Evolutionary conservation across 2,888 invertebrate genomes (phyloP), one percentile per base, ranked within the genome.

Genomic region (Agrochola lychnidis): DNA sequence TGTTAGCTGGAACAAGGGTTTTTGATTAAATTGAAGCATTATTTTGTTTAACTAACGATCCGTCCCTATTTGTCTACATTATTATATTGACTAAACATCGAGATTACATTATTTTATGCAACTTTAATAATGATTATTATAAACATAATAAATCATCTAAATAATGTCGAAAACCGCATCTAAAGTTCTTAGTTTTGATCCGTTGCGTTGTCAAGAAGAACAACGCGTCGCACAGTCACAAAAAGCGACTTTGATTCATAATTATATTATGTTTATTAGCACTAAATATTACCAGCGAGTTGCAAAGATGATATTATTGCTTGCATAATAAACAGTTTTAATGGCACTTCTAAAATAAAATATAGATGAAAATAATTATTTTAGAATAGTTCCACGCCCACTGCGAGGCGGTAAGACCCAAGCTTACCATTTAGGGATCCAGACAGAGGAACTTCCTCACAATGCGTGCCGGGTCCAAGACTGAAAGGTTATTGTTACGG

Each of bases 1-100:
- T 72, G 98, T 98, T 89, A 98, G 94, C 98, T 98, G 97, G n/a
- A 97, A 95, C 89, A 94, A 92, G 84, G 36, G 22, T 69, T 36
- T 30, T 40, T 57, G 4, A 51, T 84, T 45, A 82, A 25, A 68
- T 45, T 51, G 22, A 51, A 51, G 7, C 2, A 51, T 22, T 51
- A 51, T 48, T 48, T 45, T 48, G 1, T 14, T 14, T 19, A 19
- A 16, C 16, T 16, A 48, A 16, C 16, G 48, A 48, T 48, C 14
- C 14, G 45, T 14, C 4, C 12, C 10, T 45, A 48, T 48, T 16
- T 48, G 1, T 48, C 48, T 48, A 48, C n/a, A n/a, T n/a, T n/a
- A n/a, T n/a, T 16, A 16, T 48, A 48, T 48, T 48, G 48, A 48
- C 4, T 5, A 48, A 45, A 45, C 0, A 3, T 45, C 0, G 14